A percentile compares a stretch with the other conserved stretches of the same genome.
Conservation (phyloP, 2,797 vertebrate genomes). For the Hydrolagus colliei region DNA sequence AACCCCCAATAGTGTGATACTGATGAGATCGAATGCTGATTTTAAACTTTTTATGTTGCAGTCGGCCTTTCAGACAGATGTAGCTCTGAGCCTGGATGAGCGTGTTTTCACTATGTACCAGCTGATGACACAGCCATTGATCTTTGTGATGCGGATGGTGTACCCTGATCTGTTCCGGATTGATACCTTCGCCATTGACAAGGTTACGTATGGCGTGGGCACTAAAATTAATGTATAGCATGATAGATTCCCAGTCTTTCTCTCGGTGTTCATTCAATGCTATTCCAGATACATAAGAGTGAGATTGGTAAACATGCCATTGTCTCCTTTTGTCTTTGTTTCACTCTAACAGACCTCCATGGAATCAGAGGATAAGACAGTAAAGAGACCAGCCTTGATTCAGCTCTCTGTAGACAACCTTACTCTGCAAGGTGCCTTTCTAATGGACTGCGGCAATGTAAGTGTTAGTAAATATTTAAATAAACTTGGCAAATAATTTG, state of each 20-base stretch:
- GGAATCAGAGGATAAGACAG: not conserved
- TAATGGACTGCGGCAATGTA: constrained; percentile 26
- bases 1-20: no score
- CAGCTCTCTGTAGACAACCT: constrained; percentile 12
- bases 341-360: not conserved
- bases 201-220: not conserved
- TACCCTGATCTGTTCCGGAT: constrained; percentile 20
- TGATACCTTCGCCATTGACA: not conserved
- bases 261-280: not conserved
- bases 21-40: no score
- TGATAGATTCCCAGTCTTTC: not conserved
- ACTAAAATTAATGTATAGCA: not conserved
- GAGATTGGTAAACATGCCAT: not conserved
- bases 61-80: constrained; percentile 12
- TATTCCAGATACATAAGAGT: not conserved
- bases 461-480: not conserved
- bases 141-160: not conserved
- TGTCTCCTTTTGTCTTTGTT: not conserved
- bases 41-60: not conserved
- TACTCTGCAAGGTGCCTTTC: constrained; percentile 6
- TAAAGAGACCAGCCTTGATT: constrained; percentile 21
- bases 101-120: constrained; percentile 19
- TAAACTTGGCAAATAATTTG: no score
- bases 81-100: not conserved
- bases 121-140: constrained; percentile 16